These are phyloP conservation scores for Mormyrus hasselquistii DNA, from an alignment of 2,797 vertebrate genomes.

Conservation along the genomic window DNA sequence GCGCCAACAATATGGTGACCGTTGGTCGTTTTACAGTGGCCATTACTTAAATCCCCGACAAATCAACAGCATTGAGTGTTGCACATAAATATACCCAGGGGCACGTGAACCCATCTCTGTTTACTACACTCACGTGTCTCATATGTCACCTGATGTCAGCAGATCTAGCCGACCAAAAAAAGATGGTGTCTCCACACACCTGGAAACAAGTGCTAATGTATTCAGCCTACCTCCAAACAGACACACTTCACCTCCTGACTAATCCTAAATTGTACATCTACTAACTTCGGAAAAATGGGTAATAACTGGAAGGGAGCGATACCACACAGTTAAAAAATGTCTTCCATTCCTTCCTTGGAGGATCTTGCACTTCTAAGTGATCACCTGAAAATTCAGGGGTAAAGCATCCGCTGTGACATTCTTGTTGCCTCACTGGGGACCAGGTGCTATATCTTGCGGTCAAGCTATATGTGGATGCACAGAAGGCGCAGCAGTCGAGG, in stretches of 20 bases:
- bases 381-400: slow-evolving; percentile 19
- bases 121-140: slow-evolving; percentile 31
- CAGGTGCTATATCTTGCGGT: slow-evolving; percentile 22
- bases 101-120: slow-evolving; percentile 29
- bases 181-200: slow-evolving; percentile 27
- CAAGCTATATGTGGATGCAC: not conserved
- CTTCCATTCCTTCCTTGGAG: slow-evolving; percentile 44
- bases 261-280: slow-evolving; percentile 33
- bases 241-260: slow-evolving; percentile 45
- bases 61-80: slow-evolving; percentile 26
- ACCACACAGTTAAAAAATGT: slow-evolving; percentile 30
- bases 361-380: slow-evolving; percentile 41
- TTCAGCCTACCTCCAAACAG: slow-evolving; percentile 57
- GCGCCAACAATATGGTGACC: slow-evolving; percentile 29
- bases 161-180: slow-evolving; percentile 30
- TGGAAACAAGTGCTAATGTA: slow-evolving; percentile 42
- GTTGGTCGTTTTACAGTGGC: slow-evolving; percentile 22
- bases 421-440: slow-evolving; percentile 19
- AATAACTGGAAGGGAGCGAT: slow-evolving; percentile 31
- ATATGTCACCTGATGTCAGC: slow-evolving; percentile 6
- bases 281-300: slow-evolving; percentile 28
- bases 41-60: slow-evolving; percentile 26
- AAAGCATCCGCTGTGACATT: slow-evolving; percentile 21
- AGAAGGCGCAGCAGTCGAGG: not conserved
- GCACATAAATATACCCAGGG: slow-evolving; percentile 33